Evolutionary conservation across 92 coral and sea anemone genomes (phyloP), one percentile per base, ranked within the genome.

Genomic region (Porites rus): DNA sequence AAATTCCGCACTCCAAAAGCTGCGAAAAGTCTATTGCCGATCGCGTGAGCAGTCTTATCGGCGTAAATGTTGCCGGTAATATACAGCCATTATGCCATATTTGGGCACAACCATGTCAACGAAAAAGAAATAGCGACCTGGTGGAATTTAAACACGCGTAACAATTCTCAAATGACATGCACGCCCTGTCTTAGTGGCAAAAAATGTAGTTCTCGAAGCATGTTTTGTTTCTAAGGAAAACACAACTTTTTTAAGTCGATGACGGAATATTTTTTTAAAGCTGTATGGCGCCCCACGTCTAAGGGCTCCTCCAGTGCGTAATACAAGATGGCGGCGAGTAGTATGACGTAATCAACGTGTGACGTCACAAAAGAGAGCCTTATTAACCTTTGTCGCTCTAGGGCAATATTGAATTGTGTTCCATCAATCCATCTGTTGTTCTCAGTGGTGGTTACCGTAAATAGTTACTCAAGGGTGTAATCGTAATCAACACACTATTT

Each of bases 401-500:
- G 77, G 53, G 76, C 88, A 85, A 85, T 85, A 85, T 85, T 43
- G 51, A 66, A 51, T 31, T 65, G 82, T 68, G 59, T 7, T 70
- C 61, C 60, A 77, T 76, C 70, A 76, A 85, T 76, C 53, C 77
- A 68, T 25, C 83, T 77, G 83, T 85, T 76, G 87, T 76, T 76
- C 88, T 76, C 76, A 56, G 83, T 59, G 82, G 80, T 85, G 83
- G 88, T 69, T 66, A 76, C 88, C 88, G 88, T 85, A 85, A 85
- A 85, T 85, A 85, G 88, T 85, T 76, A 76, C 88, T 77, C 82
- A 85, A 76, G 88, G 68, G 88, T 67, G 88, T 85, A 67, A 85
- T 76, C 58, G 88, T 85, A 67, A 85, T 76, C 58, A 60, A 76
- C 79, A 76, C 83, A 85, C 69, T 76, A 85, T 76, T 85, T 85